Conservation (phyloP, 2,113 vertebrate genomes). For the Peromyscus leucopus region DNA sequence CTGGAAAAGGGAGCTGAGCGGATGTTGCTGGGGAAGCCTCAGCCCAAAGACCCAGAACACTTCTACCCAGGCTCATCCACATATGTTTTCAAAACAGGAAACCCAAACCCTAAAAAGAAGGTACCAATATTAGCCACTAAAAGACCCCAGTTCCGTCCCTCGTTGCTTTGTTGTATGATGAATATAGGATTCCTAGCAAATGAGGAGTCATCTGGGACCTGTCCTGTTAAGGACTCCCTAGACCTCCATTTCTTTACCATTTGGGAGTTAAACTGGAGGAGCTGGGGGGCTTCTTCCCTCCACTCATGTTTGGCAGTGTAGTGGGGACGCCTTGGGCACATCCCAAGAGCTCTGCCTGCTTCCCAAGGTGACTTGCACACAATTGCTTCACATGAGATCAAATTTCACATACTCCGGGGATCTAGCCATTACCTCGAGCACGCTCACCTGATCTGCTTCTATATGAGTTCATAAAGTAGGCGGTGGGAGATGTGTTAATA, state of each 20-base stretch:
- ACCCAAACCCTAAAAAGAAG: background rate
- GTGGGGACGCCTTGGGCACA: background rate
- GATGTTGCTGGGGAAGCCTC: background rate
- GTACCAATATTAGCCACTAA: background rate
- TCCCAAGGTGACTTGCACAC: slow-evolving; percentile 55
- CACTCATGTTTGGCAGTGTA: background rate
- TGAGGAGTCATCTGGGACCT: background rate
- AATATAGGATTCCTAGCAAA: background rate
- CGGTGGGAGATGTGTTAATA: slow-evolving; percentile 81
- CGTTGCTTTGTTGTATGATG: background rate
- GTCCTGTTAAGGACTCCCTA: background rate
- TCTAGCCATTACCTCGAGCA: slow-evolving; percentile 21
- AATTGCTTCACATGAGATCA: slow-evolving; percentile 65
- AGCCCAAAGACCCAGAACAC: background rate
- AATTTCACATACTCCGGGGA: slow-evolving; percentile 59
- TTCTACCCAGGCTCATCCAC: background rate
- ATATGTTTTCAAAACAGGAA: background rate
- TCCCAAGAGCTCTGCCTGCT: slow-evolving; percentile 16
- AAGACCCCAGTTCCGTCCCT: background rate
- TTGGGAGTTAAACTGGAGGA: background rate
- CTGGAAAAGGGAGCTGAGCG: background rate
- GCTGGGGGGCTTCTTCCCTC: background rate
- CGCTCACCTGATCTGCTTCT: slow-evolving; percentile 78
- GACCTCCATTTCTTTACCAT: background rate
- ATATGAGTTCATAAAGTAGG: slow-evolving; percentile 81